Conservation (phyloP, 92 coral and sea anemone species). For the Phenganax marumi region DNA sequence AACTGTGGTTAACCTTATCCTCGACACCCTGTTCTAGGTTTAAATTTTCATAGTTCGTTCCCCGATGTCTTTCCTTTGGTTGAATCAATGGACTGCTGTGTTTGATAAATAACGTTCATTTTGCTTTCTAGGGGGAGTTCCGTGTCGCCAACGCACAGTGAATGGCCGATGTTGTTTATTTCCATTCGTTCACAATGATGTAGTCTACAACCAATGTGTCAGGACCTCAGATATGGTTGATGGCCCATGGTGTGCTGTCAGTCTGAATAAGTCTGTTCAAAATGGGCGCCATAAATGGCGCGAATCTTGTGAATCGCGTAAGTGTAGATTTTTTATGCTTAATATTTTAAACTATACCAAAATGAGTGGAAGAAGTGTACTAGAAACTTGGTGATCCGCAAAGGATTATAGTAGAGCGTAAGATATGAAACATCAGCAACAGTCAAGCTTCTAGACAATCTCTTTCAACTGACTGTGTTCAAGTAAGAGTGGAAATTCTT, state of each 20-base stretch:
- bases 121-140: background rate
- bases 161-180: conserved; percentile 27
- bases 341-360: too few relatives aligned
- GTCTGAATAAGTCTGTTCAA: background rate
- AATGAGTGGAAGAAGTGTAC: too few relatives aligned
- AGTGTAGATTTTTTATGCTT: background rate
- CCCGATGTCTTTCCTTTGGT: background rate
- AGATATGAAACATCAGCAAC: too few relatives aligned
- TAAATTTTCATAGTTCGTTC: background rate
- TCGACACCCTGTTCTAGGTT: background rate
- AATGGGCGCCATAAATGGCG: conserved; percentile 35
- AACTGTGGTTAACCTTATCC: background rate
- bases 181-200: conserved; percentile 11
- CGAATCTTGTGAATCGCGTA: conserved; percentile 4
- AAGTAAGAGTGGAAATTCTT: too few relatives aligned
- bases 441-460: too few relatives aligned
- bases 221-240: background rate
- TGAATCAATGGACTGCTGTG: background rate
- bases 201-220: background rate
- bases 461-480: too few relatives aligned
- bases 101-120: background rate
- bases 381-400: too few relatives aligned
- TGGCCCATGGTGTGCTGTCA: conserved; percentile 26
- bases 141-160: conserved; percentile 19
- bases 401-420: too few relatives aligned